phyloP scores from a whole-genome alignment of 2,888 invertebrate genomes.

The Polydrusus pterygomalis region DNA sequence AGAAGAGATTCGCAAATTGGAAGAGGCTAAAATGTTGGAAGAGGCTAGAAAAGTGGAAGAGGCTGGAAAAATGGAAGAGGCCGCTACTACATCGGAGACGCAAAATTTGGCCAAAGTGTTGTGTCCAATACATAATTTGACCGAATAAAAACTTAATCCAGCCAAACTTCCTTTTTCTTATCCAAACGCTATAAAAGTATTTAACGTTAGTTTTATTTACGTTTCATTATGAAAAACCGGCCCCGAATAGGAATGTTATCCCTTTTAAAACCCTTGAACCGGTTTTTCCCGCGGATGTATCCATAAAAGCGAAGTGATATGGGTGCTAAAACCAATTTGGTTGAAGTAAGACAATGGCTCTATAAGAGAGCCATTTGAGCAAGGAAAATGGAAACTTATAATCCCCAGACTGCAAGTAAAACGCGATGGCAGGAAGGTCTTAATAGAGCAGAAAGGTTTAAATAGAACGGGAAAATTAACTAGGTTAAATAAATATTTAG shows the following conservation, averaged over 20 bases:
- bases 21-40: slow-evolving; percentile 9
- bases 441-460: not conserved
- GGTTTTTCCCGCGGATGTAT: slow-evolving; percentile 6
- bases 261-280: slow-evolving; percentile 5
- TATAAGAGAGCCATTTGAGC: slow-evolving; percentile 12
- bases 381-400: slow-evolving; percentile 19
- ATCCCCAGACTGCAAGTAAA: slow-evolving; percentile 7
- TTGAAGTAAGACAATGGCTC: slow-evolving; percentile 30
- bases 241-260: slow-evolving; percentile 14
- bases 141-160: not conserved
- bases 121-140: slow-evolving; percentile 48
- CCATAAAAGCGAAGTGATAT: slow-evolving; percentile 22
- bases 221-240: not conserved
- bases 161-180: not conserved
- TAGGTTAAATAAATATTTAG: slow-evolving; percentile 5
- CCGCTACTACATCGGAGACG: not conserved
- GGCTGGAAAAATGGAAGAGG: not conserved
- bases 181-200: too few species aligned
- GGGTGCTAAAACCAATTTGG: slow-evolving; percentile 26
- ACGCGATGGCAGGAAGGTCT: not conserved
- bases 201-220: slow-evolving; percentile 6
- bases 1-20: not conserved
- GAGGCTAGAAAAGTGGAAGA: slow-evolving; percentile 6
- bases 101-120: slow-evolving; percentile 22
- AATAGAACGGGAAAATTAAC: not conserved